Conservation (phyloP, 1,140 invertebrate species). For the Drosophila paulistorum region DNA sequence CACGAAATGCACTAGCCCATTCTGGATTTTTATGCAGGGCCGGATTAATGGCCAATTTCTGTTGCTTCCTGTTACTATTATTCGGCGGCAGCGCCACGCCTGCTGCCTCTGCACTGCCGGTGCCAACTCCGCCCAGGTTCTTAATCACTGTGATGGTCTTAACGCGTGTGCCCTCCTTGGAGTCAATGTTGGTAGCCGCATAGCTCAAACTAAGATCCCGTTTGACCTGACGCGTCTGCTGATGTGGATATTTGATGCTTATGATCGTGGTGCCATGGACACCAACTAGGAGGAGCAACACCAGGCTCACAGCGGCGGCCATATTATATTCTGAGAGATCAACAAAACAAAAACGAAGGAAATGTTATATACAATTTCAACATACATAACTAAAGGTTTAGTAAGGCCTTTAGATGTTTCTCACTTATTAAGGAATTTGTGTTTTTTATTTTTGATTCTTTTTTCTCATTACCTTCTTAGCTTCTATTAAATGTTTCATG, state of each 20-base stretch:
- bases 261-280: slow-evolving; percentile 71
- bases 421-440: neutral
- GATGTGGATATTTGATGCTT: slow-evolving; percentile 70
- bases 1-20: slow-evolving; percentile 74
- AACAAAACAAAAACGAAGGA: neutral
- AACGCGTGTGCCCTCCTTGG: slow-evolving; percentile 80
- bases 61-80: slow-evolving; percentile 38
- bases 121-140: slow-evolving; percentile 59
- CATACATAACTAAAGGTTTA: slow-evolving; percentile 11
- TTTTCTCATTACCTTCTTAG: neutral
- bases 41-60: slow-evolving; percentile 67
- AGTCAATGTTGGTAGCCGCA: slow-evolving; percentile 80
- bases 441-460: neutral
- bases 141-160: slow-evolving; percentile 82
- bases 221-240: slow-evolving; percentile 56
- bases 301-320: slow-evolving; percentile 59
- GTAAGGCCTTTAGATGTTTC: slow-evolving; percentile 19
- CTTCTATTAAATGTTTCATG: neutral
- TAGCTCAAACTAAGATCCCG: slow-evolving; percentile 78
- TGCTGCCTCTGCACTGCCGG: slow-evolving; percentile 31
- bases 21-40: slow-evolving; percentile 72
- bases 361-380: neutral
- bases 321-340: slow-evolving; percentile 56
- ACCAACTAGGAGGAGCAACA: slow-evolving; percentile 54
- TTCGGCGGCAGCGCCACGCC: neutral